Base-by-base conservation (phyloP, 1,140 invertebrate genomes). In the Oncopeltus fasciatus region DNA sequence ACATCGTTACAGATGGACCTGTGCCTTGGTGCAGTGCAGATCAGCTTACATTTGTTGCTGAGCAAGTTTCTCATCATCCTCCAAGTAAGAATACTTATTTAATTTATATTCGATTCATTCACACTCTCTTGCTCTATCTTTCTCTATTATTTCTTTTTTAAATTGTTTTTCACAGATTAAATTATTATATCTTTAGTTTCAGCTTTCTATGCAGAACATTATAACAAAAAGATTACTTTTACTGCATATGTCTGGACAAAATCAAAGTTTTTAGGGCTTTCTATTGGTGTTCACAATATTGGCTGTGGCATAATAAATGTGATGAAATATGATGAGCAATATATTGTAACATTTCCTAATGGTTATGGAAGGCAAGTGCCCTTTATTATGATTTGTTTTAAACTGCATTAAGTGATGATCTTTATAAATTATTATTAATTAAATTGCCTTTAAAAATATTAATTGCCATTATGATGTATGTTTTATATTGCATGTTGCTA, bases 61-160 rank as follows among this genome's bases (percentile, higher is more conserved):
- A 99, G 76, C 96, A 99, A 78, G 96, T 99, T 3, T 98, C 93
- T 11, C 96, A 99, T 80, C 96, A 99, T 81, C 97, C 96, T 12
- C 96, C 96, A 66, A 88, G 90, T 90, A 78, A 77, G 74, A 20
- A n/a, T n/a, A n/a, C n/a, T n/a, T n/a, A n/a, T n/a, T n/a, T n/a
- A n/a, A n/a, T n/a, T n/a, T n/a, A n/a, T n/a, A n/a, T n/a, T n/a
- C n/a, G n/a, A n/a, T n/a, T n/a, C n/a, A n/a, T n/a, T n/a, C n/a
- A n/a, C n/a, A n/a, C n/a, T 16, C 53, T 61, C 27, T 61, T 51
- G 28, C 28, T 51, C 16, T 26, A 49, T 56, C 21, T 31, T 4
- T 59, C 33, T 38, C 4, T 31, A 16, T 38, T 33, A 26, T 26
- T 47, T 60, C 8, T 47, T 49, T 18, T 38, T 9, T 38, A 9